Conservation (phyloP, 2,797 vertebrate genomes). For the Carduelis carduelis region DNA sequence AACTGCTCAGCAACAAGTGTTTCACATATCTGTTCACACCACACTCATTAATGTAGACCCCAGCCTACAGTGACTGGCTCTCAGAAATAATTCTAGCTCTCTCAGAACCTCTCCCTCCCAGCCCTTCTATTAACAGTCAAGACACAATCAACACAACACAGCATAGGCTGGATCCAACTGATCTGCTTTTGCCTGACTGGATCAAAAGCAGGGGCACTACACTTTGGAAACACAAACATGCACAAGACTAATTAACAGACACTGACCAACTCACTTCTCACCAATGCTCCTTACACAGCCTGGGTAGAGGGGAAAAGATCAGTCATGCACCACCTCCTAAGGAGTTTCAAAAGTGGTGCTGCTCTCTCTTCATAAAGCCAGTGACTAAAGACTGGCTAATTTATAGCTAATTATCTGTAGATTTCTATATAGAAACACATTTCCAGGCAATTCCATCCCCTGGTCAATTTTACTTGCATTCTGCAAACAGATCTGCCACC, state of each 20-base stretch:
- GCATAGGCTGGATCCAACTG: neutral
- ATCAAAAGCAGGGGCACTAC: neutral
- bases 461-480: neutral
- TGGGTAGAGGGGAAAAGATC: neutral
- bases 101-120: neutral
- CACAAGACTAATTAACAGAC: neutral
- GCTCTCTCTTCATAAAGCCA: neutral
- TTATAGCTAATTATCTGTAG: neutral
- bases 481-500: neutral
- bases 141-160: neutral
- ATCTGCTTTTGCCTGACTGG: neutral
- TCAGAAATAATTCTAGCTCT: neutral
- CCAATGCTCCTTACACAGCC: neutral
- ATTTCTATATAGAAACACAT: neutral
- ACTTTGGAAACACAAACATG: neutral
- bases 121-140: neutral
- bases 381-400: neutral
- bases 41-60: fast-evolving
- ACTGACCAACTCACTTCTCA: neutral
- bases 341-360: neutral
- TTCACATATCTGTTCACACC: neutral
- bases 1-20: neutral
- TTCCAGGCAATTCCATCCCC: neutral
- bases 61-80: neutral
- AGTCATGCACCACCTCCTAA: neutral